These are phyloP conservation scores for Catocala nupta DNA, from an alignment of 2,888 invertebrate species.

Conservation along the genomic window DNA sequence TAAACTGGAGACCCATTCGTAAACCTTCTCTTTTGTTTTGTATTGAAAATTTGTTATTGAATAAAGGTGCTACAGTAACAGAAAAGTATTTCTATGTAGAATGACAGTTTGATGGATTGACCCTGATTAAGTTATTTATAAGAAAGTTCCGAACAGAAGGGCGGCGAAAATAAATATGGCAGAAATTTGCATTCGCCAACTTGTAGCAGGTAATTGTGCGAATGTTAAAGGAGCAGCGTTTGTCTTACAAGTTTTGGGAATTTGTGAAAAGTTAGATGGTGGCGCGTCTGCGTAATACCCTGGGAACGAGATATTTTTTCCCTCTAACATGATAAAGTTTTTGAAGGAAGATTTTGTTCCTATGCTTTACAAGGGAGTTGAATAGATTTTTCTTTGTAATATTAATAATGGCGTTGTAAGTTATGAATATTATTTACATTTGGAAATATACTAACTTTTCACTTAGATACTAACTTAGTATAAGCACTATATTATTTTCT, in stretches of 20 bases:
- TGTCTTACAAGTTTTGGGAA: conserved; percentile 55
- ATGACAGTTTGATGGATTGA: conserved; percentile 72
- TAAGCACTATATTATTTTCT: too few species aligned
- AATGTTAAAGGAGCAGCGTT: conserved; percentile 53
- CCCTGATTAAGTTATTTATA: conserved; percentile 63
- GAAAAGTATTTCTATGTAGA: conserved; percentile 61
- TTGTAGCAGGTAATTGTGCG: conserved; percentile 52
- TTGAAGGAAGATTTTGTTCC: conserved; percentile 42
- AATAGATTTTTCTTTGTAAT: conserved; percentile 39
- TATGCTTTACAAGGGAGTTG: conserved; percentile 33
- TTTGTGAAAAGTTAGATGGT: conserved; percentile 53
- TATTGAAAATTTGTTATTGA: conserved; percentile 59
- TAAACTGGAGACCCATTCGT: conserved; percentile 61
- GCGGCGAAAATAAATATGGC: conserved; percentile 53
- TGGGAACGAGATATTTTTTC: conserved; percentile 52
- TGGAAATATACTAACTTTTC: background rate
- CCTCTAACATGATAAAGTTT: conserved; percentile 50
- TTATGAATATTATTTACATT: conserved; percentile 1
- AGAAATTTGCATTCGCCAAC: conserved; percentile 52
- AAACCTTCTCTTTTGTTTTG: conserved; percentile 57
- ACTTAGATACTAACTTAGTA: background rate
- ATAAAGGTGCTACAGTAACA: conserved; percentile 56
- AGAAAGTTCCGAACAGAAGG: conserved; percentile 53
- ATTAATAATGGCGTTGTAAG: conserved; percentile 14
- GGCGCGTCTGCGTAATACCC: conserved; percentile 48